phyloP scores from a whole-genome alignment of 2,888 invertebrate genomes.

The Dione juno region DNA sequence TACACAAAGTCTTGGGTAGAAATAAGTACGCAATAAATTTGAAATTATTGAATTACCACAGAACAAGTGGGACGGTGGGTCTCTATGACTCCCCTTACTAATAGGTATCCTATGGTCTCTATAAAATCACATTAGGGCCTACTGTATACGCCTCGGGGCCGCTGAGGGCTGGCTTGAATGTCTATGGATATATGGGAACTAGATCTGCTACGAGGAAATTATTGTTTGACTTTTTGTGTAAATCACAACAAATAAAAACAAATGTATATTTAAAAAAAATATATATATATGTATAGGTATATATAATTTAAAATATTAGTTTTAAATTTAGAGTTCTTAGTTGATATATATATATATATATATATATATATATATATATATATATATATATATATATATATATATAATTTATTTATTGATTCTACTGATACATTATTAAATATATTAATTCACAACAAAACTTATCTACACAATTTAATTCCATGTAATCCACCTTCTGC shows the following conservation, averaged over 20 bases:
- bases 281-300: too few species aligned
- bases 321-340: too few species aligned
- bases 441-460: too few species aligned
- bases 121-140: constrained; percentile 79
- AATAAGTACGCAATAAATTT: constrained; percentile 43
- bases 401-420: too few species aligned
- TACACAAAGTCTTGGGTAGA: constrained; percentile 16
- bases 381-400: too few species aligned
- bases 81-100: constrained; percentile 53
- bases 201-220: constrained; percentile 47
- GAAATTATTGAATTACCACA: constrained; percentile 54
- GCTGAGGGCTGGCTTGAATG: constrained; percentile 50
- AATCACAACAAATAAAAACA: not conserved
- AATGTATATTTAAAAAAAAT: not conserved
- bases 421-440: too few species aligned
- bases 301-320: too few species aligned
- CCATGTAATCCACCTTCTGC: constrained; percentile 58
- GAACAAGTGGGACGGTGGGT: constrained; percentile 47
- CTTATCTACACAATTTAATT: constrained; percentile 53
- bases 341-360: too few species aligned
- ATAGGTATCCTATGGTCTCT: constrained; percentile 72
- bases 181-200: constrained; percentile 44
- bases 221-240: not conserved
- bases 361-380: too few species aligned
- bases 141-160: constrained; percentile 67